Base-by-base conservation (phyloP, 2,888 invertebrate genomes). In the Crepidodera aurea region DNA sequence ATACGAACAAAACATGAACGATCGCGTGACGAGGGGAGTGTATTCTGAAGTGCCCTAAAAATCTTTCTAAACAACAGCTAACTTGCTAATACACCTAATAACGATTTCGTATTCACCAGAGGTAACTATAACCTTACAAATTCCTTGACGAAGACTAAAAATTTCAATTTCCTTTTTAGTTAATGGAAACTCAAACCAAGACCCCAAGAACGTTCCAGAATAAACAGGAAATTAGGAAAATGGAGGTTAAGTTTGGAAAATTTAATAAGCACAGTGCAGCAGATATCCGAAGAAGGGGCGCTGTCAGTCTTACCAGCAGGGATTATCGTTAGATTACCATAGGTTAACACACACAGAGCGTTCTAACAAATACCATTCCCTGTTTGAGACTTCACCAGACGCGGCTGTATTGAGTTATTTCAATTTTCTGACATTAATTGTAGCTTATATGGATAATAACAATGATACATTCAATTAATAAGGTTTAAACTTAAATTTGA, bases 1-100 rank as follows among this genome's bases (percentile, higher is more conserved):
- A 32, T 37, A 34, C 27, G 22, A 48, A 46, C 56, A 22, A 46
- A 42, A 56, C 56, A 56, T 56, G 56, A 56, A 56, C 46, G 46
- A 16, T 56, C 37, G 56, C 56, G 56, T 56, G 56, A 22, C 34
- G 46, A 56, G n/a, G 37, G 22, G 22, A 56, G 46, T 56, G 46
- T 37, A 56, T 18, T 56, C 34, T 56, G 46, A 56, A 56, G 56
- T 56, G 46, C 16, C 46, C 56, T 37, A 46, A 56, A 56, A 56
- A 46, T 56, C 34, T 56, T 46, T 34, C 34, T 19, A 46, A 56
- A 56, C 56, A 56, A 22, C 22, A 22, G 22, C 22, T 22, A 22
- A 22, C 39, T 25, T 25, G 5, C 34, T 46, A 56, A 46, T 46
- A 55, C 55, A 34, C 44, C 55, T 44, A 46, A 56, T 56, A 56